These are phyloP conservation scores for Pachliopta kotzebuea DNA, from an alignment of 2,888 invertebrate species.

Conservation along the genomic window DNA sequence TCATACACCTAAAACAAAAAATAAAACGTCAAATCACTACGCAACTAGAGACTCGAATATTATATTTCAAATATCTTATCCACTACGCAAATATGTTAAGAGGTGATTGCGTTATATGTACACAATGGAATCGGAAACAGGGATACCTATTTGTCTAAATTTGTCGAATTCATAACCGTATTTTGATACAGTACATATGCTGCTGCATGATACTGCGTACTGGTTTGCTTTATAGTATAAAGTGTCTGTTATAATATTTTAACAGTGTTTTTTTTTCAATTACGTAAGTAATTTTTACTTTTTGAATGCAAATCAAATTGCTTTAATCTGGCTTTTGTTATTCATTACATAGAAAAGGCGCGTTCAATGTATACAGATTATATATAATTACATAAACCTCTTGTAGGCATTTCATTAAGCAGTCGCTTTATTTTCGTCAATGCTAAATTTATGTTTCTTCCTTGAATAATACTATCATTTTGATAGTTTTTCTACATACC, in stretches of 20 bases:
- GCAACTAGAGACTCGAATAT: neutral
- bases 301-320: neutral
- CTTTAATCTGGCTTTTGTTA: neutral
- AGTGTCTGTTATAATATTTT: neutral
- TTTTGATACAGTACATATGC: neutral
- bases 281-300: neutral
- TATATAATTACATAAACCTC: neutral
- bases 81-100: neutral
- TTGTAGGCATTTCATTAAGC: no score
- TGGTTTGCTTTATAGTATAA: neutral
- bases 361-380: neutral
- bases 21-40: neutral
- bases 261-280: neutral
- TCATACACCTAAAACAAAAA: no score
- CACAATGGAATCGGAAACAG: neutral
- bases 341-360: neutral
- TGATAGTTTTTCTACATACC: no score
- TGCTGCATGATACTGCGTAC: no score
- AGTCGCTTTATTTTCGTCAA: no score
- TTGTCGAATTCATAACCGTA: neutral
- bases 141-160: neutral
- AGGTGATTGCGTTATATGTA: constrained; percentile 1
- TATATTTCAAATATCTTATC: neutral
- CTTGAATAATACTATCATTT: neutral
- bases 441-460: neutral